Percentiles rank a stretch among this genome's conserved stretches.
phyloP scores from a whole-genome alignment of 2,888 invertebrate genomes.

The Drosophila atroscutellata region DNA sequence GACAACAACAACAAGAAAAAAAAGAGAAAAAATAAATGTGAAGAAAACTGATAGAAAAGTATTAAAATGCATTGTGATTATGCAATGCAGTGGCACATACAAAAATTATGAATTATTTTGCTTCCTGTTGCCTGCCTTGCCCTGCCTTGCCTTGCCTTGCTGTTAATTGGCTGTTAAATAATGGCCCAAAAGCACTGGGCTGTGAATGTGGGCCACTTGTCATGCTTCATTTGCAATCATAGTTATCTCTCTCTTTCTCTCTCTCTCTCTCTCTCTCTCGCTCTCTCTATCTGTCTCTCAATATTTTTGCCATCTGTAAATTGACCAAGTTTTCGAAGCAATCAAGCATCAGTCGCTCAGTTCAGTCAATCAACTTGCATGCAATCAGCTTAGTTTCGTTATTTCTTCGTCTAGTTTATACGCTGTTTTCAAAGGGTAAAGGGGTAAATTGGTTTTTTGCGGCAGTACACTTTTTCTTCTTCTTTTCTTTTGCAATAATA shows the following conservation, averaged over 20 bases:
- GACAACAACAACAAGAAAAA: neutral
- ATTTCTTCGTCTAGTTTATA: constrained; percentile 1
- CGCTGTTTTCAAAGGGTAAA: neutral
- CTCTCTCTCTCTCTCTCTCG: neutral
- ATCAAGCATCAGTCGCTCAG: constrained; percentile 36
- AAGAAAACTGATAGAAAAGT: constrained; percentile 25
- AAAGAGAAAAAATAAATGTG: neutral
- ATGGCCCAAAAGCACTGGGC: constrained; percentile 58
- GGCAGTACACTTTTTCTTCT: neutral
- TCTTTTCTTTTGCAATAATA: neutral
- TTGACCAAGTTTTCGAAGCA: constrained; percentile 66
- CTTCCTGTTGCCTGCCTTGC: constrained; percentile 69
- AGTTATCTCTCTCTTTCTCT: neutral
- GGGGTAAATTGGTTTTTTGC: neutral
- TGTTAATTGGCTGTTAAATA: constrained; percentile 73
- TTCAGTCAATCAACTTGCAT: constrained; percentile 50
- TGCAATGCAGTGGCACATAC: constrained; percentile 64
- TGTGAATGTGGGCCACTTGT: constrained; percentile 74
- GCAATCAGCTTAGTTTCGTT: constrained; percentile 54
- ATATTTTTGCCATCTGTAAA: constrained; percentile 51
- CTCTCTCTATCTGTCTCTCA: neutral
- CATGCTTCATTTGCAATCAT: constrained; percentile 71
- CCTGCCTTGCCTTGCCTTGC: constrained; percentile 48
- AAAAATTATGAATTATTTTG: constrained; percentile 62
- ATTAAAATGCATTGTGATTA: constrained; percentile 68